phyloP scores from a whole-genome alignment of 2,797 vertebrate genomes.

The Ptychobarbus kaznakovi region DNA sequence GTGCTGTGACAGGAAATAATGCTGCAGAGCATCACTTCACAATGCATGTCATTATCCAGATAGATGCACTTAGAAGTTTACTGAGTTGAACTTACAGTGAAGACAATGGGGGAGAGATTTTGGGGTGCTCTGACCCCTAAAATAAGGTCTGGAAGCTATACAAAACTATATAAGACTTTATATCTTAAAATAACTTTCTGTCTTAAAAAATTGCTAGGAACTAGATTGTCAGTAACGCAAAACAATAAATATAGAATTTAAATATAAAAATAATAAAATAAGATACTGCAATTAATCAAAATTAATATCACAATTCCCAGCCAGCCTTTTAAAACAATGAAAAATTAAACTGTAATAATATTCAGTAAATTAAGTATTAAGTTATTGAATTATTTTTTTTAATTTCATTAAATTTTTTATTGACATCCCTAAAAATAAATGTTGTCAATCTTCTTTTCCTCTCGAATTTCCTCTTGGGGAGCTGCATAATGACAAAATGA shows the following conservation, averaged over 20 bases:
- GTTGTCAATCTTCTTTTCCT: too few relatives aligned
- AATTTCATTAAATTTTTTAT: too few relatives aligned
- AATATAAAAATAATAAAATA: not conserved
- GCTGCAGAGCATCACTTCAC: not conserved
- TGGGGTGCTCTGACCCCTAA: not conserved
- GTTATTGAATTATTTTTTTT: too few relatives aligned
- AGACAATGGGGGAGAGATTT: not conserved
- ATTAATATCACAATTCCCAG: not conserved
- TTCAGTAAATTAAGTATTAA: not conserved
- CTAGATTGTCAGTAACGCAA: not conserved
- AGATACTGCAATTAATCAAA: not conserved
- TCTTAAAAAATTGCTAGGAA: not conserved
- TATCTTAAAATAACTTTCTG: too few relatives aligned
- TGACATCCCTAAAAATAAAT: too few relatives aligned
- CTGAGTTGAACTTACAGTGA: not conserved
- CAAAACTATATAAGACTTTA: not conserved
- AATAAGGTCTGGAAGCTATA: not conserved
- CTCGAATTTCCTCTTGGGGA: too few relatives aligned
- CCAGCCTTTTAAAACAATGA: not conserved
- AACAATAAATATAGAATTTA: not conserved
- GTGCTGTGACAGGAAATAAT: conserved; percentile 2
- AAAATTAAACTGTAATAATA: not conserved
- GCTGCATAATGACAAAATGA: too few relatives aligned
- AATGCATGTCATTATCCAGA: not conserved
- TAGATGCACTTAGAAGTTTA: conserved; percentile 2